A percentile compares a stretch with the other conserved stretches of the same genome.
These are phyloP conservation scores for Eulithis testata DNA, from an alignment of 2,888 invertebrate genomes.

Conservation along the genomic window DNA sequence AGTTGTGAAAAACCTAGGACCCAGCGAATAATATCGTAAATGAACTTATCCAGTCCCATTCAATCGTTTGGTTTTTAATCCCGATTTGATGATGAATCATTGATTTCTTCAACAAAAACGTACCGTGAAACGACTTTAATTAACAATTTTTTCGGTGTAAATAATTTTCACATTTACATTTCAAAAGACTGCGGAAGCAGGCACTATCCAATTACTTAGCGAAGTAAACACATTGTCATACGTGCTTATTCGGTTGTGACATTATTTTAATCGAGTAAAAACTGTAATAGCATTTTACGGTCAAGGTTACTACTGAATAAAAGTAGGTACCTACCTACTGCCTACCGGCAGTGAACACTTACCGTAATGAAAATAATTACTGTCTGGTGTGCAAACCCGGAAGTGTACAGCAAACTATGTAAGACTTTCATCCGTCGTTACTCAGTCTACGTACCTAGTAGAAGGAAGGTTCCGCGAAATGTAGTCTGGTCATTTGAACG, in stretches of 20 bases:
- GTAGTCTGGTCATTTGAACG: too few relatives aligned
- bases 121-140: too few relatives aligned
- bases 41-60: background rate
- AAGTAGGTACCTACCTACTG: slow-evolving; percentile 1
- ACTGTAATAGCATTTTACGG: slow-evolving; percentile 33
- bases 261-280: slow-evolving; percentile 37
- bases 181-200: slow-evolving; percentile 25
- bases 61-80: background rate
- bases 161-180: slow-evolving; percentile 8
- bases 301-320: slow-evolving; percentile 39
- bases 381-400: background rate
- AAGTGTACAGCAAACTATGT: background rate
- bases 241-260: slow-evolving; percentile 41
- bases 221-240: slow-evolving; percentile 30
- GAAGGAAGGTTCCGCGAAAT: too few relatives aligned
- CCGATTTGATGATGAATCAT: too few relatives aligned
- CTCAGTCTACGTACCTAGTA: too few relatives aligned
- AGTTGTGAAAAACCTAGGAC: background rate
- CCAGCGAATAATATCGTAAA: background rate
- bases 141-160: background rate
- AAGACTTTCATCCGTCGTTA: background rate
- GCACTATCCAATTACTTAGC: slow-evolving; percentile 15
- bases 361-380: slow-evolving; percentile 35
- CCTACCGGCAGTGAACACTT: background rate
- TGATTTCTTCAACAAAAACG: too few relatives aligned